phyloP scores from a whole-genome alignment of 1,140 invertebrate genomes.

The Globodera ellingtonae region DNA sequence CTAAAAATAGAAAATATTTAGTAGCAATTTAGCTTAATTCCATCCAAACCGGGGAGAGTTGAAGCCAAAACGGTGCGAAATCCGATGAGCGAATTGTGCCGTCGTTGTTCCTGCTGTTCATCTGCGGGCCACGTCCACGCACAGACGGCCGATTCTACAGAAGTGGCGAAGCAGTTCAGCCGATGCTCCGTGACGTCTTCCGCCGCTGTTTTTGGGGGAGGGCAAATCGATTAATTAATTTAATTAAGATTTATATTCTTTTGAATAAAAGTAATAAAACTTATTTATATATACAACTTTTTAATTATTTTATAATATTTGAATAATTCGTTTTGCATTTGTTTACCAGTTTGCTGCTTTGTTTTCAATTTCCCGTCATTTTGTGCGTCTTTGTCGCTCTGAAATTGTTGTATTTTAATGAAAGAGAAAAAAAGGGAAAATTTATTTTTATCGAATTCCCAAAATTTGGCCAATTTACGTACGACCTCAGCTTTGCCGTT shows the following conservation, averaged over 20 bases:
- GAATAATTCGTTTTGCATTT: not conserved
- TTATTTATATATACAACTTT: no score
- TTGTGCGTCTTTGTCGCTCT: not conserved
- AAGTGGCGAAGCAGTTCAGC: slow-evolving; percentile 15
- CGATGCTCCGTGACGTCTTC: not conserved
- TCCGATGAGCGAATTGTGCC: slow-evolving; percentile 16
- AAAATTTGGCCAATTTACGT: not conserved
- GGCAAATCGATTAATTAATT: not conserved
- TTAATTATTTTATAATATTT: no score
- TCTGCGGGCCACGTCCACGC: slow-evolving; percentile 22
- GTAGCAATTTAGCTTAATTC: no score
- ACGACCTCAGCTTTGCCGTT: not conserved
- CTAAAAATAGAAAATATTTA: not conserved
- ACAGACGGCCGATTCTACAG: slow-evolving; percentile 19
- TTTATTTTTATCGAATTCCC: not conserved
- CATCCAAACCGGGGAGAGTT: not conserved
- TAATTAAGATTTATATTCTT: no score
- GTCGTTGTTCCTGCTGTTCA: not conserved
- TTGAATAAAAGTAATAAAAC: no score
- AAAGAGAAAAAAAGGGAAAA: not conserved
- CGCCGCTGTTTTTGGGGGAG: not conserved
- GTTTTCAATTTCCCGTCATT: not conserved
- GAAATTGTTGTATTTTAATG: not conserved
- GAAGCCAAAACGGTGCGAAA: slow-evolving; percentile 25
- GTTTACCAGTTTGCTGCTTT: not conserved